Conservation (phyloP, 2,888 invertebrate species). For the Orthosia incerta region DNA sequence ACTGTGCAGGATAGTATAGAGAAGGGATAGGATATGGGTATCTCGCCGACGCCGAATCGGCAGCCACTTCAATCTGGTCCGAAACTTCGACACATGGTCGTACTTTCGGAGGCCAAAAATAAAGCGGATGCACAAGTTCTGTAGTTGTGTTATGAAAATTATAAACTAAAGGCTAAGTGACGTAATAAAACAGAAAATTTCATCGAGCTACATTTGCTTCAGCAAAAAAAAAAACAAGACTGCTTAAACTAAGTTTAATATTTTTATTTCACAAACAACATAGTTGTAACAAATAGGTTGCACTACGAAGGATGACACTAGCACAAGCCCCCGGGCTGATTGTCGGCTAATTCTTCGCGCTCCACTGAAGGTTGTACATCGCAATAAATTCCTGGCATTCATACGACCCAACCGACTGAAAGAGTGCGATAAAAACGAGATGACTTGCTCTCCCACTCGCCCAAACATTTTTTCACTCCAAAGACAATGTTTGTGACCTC, state of each 20-base stretch:
- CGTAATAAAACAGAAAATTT: not conserved
- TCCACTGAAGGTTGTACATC: slow-evolving; percentile 85
- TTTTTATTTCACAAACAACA: slow-evolving; percentile 27
- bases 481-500: slow-evolving; percentile 80
- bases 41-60: no score
- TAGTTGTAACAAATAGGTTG: slow-evolving; percentile 54
- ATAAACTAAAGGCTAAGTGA: not conserved
- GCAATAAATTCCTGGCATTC: slow-evolving; percentile 89
- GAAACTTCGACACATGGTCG: no score
- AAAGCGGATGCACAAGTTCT: no score
- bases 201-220: not conserved
- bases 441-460: slow-evolving; percentile 78
- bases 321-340: slow-evolving; percentile 70
- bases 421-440: slow-evolving; percentile 88
- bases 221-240: slow-evolving; percentile 3
- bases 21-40: no score
- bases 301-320: slow-evolving; percentile 49
- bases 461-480: slow-evolving; percentile 82
- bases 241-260: slow-evolving; percentile 16
- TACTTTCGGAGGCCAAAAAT: no score
- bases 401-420: slow-evolving; percentile 85
- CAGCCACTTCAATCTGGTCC: no score
- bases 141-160: not conserved
- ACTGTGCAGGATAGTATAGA: no score
- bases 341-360: slow-evolving; percentile 87